These are phyloP conservation scores for Montifringilla adamsi DNA, from an alignment of 2,113 vertebrate genomes.

Conservation along the genomic window DNA sequence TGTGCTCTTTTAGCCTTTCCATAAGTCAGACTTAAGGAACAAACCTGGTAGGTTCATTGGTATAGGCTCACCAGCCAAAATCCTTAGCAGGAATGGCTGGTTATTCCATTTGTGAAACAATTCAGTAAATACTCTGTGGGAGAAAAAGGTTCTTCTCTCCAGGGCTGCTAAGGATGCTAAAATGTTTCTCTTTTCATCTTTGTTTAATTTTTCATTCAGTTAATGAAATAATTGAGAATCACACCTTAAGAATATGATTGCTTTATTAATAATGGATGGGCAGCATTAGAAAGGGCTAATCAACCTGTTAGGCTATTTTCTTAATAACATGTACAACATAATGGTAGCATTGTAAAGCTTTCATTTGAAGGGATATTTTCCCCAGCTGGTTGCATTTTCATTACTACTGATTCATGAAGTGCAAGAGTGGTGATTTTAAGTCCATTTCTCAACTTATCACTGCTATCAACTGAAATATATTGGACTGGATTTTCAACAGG, in stretches of 20 bases:
- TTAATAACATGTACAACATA: slow-evolving; percentile 9
- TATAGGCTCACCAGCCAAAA: background rate
- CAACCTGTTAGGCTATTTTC: slow-evolving; percentile 20
- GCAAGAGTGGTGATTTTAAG: background rate
- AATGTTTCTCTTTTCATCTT: slow-evolving; percentile 19
- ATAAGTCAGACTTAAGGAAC: background rate
- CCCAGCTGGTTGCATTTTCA: background rate
- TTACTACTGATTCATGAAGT: background rate
- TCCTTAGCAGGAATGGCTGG: background rate
- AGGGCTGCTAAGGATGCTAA: background rate
- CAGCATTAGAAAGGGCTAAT: slow-evolving; percentile 35
- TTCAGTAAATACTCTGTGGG: background rate
- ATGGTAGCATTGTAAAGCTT: background rate
- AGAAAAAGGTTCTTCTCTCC: background rate
- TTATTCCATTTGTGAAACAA: background rate
- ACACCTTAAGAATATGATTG: slow-evolving; percentile 3
- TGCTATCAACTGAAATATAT: background rate
- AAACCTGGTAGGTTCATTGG: background rate
- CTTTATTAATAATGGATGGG: slow-evolving; percentile 52
- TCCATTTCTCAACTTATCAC: background rate
- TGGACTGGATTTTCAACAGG: background rate
- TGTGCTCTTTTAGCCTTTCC: background rate
- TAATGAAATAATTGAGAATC: slow-evolving; percentile 53
- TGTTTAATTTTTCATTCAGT: slow-evolving; percentile 24
- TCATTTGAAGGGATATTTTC: slow-evolving; percentile 7